phyloP scores from a whole-genome alignment of 1,140 invertebrate genomes.

The Muscidifurax raptorellus region DNA sequence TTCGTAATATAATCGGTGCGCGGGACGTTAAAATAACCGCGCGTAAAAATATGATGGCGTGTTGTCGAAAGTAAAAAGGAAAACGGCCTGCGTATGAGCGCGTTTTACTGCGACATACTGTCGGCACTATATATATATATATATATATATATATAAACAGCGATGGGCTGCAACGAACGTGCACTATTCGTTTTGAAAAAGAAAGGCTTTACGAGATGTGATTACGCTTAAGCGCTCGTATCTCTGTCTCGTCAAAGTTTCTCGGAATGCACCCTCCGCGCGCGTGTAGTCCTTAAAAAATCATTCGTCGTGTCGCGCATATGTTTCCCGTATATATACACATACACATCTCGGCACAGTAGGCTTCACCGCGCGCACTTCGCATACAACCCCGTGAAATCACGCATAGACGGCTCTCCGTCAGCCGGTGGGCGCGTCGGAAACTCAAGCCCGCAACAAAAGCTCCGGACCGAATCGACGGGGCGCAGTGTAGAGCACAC shows the following conservation, averaged over 20 bases:
- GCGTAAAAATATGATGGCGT: slow-evolving; percentile 3
- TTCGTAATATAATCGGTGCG: slow-evolving; percentile 1
- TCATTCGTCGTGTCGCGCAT: neutral
- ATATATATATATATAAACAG: too few species aligned
- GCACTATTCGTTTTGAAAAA: neutral
- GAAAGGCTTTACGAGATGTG: neutral
- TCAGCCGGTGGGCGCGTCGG: neutral
- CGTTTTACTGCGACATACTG: neutral
- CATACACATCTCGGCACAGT: too few species aligned
- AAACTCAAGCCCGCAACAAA: neutral
- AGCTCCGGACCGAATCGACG: slow-evolving; percentile 38
- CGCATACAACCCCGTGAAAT: too few species aligned
- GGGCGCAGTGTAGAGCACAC: slow-evolving; percentile 34
- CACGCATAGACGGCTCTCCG: neutral
- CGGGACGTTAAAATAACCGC: neutral
- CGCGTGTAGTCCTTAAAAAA: neutral
- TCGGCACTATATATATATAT: neutral
- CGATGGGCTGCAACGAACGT: neutral
- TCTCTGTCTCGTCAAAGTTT: too few species aligned
- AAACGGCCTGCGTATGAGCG: neutral
- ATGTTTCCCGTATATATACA: neutral
- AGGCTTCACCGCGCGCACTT: too few species aligned
- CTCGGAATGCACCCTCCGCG: neutral
- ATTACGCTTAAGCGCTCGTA: too few species aligned
- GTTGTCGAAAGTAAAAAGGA: neutral